These are phyloP conservation scores for Sinohyriopsis cumingii DNA, from an alignment of 2,888 invertebrate species.

Conservation along the genomic window DNA sequence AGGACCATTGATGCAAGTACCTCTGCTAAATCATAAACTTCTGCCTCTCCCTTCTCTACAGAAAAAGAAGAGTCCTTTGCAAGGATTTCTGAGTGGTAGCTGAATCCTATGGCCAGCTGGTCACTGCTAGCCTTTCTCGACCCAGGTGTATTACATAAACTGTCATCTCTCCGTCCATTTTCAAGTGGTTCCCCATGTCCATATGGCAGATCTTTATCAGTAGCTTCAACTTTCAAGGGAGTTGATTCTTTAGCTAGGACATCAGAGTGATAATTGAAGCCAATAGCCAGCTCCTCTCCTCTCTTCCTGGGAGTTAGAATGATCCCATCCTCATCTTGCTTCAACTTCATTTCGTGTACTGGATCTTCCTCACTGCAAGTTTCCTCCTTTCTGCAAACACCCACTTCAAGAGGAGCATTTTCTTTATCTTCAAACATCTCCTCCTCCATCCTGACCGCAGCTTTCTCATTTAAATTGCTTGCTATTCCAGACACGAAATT, in stretches of 20 bases:
- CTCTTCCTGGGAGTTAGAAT: slow-evolving; percentile 21
- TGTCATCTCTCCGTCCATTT: slow-evolving; percentile 24
- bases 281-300: slow-evolving; percentile 33
- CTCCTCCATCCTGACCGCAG: background rate
- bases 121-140: slow-evolving; percentile 18
- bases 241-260: slow-evolving; percentile 27
- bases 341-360: no score
- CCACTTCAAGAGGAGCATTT: no score
- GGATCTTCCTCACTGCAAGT: no score
- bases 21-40: no score
- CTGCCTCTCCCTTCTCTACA: background rate
- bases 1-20: no score
- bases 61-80: slow-evolving; percentile 20
- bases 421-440: no score
- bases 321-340: no score
- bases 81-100: slow-evolving; percentile 28
- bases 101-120: slow-evolving; percentile 33
- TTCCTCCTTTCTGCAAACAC: no score
- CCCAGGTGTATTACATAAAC: slow-evolving; percentile 26
- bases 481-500: slow-evolving; percentile 16
- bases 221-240: slow-evolving; percentile 17
- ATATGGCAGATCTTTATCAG: no score
- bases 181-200: slow-evolving; percentile 24
- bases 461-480: slow-evolving; percentile 14
- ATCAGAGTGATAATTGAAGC: slow-evolving; percentile 33